Base-by-base conservation (phyloP, 2,888 invertebrate species). In the Clunio marinus region DNA sequence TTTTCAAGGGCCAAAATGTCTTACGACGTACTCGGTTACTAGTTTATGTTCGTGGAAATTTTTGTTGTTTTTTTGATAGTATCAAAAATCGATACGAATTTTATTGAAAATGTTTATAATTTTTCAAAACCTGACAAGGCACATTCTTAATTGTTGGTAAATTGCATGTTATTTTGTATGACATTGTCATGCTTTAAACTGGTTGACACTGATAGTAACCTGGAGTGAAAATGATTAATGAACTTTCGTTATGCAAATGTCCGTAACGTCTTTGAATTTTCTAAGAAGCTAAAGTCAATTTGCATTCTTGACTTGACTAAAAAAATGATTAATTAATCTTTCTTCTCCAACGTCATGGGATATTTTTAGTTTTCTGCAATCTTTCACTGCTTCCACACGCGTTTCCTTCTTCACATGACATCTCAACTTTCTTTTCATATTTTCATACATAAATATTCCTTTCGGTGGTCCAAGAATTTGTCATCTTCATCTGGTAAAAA, bases 351-450 rank as follows among this genome's bases (percentile, higher is more conserved):
- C 10, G 5, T 10, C 32, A 32, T 32, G 4, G 4, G 4, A 32
- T 32, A 4, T 10, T 32, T 32, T 32, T 32, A n/a, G 41, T 10
- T 51, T 51, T 51, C 20, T n/a, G 17, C n/a, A 20, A 17, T 17
- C 46, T 24, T 37, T 41, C 28, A n/a, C 4, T 62, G 22, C n/a
- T 20, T 37, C 5, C 37, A 62, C 63, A 63, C 63, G 63, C 63
- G 46, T 46, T 60, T 60, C 60, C 60, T 60, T 60, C 60, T 60
- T 60, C 60, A 60, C 63, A 63, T 63, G 63, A 63, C 27, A 63
- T 28, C 28, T 27, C 22, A 46, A 27, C 46, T 27, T 46, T 63
- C 27, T 63, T 24, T 63, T n/a, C n/a, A 17, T 51, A 51, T 22
- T 20, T 22, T 41, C 51, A 51, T 17, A 51, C n/a, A n/a, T n/a